Conservation (phyloP, 2,113 vertebrate species). For the Grus americana region DNA sequence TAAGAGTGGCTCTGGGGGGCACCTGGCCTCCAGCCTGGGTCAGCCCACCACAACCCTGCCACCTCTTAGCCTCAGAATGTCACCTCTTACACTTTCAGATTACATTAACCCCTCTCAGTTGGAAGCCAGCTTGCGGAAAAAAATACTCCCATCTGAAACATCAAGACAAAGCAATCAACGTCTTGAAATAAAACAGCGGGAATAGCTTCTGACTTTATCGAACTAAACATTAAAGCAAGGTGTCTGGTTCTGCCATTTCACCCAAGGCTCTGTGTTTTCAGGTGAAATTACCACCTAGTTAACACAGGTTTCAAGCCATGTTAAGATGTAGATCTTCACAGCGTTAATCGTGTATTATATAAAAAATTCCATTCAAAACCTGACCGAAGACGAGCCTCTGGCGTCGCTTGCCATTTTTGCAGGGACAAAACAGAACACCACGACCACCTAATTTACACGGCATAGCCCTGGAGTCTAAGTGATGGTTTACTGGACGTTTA, state of each 20-base stretch:
- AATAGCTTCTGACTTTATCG: neutral
- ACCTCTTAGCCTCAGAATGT: neutral
- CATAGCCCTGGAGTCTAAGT: rapidly evolving
- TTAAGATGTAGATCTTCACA: neutral
- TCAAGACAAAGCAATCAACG: neutral
- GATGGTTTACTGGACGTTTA: neutral
- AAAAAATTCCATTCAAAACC: neutral
- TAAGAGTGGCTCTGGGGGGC: too few species aligned
- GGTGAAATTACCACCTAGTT: neutral
- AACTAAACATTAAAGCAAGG: neutral
- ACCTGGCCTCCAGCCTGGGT: too few species aligned
- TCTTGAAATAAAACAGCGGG: neutral
- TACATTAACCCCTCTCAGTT: neutral
- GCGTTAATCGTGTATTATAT: neutral
- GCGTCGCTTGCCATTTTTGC: neutral
- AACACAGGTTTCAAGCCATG: neutral
- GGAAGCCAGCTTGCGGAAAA: neutral
- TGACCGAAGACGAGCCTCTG: neutral
- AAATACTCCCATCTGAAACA: neutral
- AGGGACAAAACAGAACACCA: neutral
- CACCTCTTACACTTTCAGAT: neutral
- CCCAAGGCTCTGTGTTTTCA: neutral
- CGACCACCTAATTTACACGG: rapidly evolving
- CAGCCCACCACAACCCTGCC: neutral
- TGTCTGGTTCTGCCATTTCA: neutral